Evolutionary conservation across 2,888 invertebrate species (phyloP).

Genomic region (Hipparchia sbordonii): DNA sequence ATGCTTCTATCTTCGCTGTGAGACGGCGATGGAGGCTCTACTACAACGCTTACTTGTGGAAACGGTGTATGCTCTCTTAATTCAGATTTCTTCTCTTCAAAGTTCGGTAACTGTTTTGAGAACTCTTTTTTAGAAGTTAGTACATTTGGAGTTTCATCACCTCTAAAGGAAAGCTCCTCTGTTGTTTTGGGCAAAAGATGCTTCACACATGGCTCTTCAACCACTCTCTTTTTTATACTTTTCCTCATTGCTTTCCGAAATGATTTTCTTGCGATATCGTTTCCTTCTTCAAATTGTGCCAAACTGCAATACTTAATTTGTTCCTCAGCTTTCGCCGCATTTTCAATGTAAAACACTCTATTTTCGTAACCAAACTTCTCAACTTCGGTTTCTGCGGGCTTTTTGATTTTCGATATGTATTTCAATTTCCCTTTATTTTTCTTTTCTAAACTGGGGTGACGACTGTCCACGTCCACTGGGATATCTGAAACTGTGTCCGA

Average conservation of each 20-base stretch:
- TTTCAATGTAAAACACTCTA: slow-evolving; percentile 85
- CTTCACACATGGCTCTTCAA: slow-evolving; percentile 61
- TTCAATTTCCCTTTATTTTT: slow-evolving; percentile 84
- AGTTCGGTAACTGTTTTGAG: slow-evolving; percentile 21
- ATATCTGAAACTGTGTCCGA: slow-evolving; percentile 81
- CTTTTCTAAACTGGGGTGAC: slow-evolving; percentile 81
- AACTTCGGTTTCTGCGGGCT: slow-evolving; percentile 71
- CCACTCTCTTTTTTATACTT: slow-evolving; percentile 70
- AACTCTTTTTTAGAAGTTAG: slow-evolving; percentile 33
- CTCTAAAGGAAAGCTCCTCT: slow-evolving; percentile 54
- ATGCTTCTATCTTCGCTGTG: slow-evolving; percentile 83
- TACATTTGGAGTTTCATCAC: slow-evolving; percentile 49
- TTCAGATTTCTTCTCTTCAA: slow-evolving; percentile 32
- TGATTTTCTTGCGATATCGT: slow-evolving; percentile 90
- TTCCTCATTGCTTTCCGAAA: slow-evolving; percentile 83
- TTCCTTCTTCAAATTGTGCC: slow-evolving; percentile 92
- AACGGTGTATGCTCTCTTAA: slow-evolving; percentile 53
- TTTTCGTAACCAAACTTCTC: slow-evolving; percentile 89
- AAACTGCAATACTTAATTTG: slow-evolving; percentile 89
- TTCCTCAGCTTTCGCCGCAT: slow-evolving; percentile 77
- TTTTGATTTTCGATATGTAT: slow-evolving; percentile 76
- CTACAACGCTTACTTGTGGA: slow-evolving; percentile 88
- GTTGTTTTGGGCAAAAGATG: slow-evolving; percentile 64
- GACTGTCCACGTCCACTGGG: slow-evolving; percentile 77
- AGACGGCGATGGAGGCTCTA: slow-evolving; percentile 89